Evolutionary conservation across 2,797 vertebrate species (phyloP).

Genomic region (Acanthurus lineatus): DNA sequence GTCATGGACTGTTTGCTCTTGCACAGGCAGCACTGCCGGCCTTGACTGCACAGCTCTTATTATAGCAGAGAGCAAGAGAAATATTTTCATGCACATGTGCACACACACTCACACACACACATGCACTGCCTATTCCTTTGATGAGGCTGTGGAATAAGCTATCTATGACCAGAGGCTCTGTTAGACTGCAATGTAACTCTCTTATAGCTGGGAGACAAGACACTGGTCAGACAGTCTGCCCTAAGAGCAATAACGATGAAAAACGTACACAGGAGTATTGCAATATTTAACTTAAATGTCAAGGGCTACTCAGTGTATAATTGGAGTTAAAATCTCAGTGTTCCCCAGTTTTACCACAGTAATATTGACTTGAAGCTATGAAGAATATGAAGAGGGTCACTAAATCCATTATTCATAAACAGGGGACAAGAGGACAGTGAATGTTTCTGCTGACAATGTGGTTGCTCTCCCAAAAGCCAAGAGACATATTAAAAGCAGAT

Average conservation of each 20-base stretch:
- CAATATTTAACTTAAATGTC: conserved; percentile 59
- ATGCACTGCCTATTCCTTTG: conserved; percentile 49
- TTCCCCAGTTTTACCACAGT: conserved; percentile 42
- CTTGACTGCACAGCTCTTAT: conserved; percentile 44
- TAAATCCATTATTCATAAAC: conserved; percentile 82
- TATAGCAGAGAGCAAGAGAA: conserved; percentile 41
- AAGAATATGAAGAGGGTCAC: conserved; percentile 68
- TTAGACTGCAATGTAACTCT: conserved; percentile 40
- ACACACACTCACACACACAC: conserved; percentile 16
- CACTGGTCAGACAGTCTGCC: conserved; percentile 34
- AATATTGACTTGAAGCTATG: conserved; percentile 59
- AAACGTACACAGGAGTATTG: conserved; percentile 37
- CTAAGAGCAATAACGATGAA: conserved; percentile 44
- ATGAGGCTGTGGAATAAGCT: conserved; percentile 60
- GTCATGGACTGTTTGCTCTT: conserved; percentile 59
- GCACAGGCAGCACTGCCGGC: conserved; percentile 49
- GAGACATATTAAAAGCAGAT: conserved; percentile 73
- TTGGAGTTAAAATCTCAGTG: conserved; percentile 39
- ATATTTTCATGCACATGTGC: conserved; percentile 44
- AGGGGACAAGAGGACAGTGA: conserved; percentile 67
- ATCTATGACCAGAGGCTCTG: conserved; percentile 53
- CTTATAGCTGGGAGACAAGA: conserved; percentile 52
- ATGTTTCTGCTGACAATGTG: conserved; percentile 78
- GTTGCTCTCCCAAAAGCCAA: conserved; percentile 63
- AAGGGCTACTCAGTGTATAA: conserved; percentile 41